phyloP scores from a whole-genome alignment of 2,888 invertebrate species.

The Tanytarsus gracilentus region DNA sequence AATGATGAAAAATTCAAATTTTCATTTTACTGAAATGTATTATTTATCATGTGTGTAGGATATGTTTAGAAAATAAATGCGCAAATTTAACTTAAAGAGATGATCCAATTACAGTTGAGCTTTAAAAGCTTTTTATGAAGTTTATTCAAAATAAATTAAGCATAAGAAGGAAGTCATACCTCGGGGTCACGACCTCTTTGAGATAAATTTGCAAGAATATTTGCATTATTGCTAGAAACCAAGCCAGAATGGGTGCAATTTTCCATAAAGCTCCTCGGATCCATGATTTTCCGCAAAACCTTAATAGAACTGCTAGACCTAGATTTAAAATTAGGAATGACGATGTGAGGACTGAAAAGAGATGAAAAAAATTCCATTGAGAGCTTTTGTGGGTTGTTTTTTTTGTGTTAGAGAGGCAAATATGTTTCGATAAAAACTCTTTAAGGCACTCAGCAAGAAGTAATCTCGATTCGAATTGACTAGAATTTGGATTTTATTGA shows the following conservation, averaged over 20 bases:
- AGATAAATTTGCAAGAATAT: slow-evolving; percentile 53
- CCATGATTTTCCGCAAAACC: slow-evolving; percentile 37
- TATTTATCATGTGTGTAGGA: too few relatives aligned
- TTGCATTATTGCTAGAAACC: slow-evolving; percentile 53
- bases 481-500: too few relatives aligned
- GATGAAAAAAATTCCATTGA: slow-evolving; percentile 31
- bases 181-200: slow-evolving; percentile 45
- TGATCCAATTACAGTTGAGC: too few relatives aligned
- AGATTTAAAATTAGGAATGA: slow-evolving; percentile 41
- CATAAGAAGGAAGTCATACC: slow-evolving; percentile 34
- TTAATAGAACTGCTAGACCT: slow-evolving; percentile 34
- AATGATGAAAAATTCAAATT: too few relatives aligned
- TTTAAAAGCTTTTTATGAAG: too few relatives aligned
- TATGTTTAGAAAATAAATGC: neutral
- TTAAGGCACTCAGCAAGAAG: too few relatives aligned
- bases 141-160: neutral
- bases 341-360: slow-evolving; percentile 39
- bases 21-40: neutral
- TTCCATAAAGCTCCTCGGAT: slow-evolving; percentile 42
- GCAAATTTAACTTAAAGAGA: too few relatives aligned
- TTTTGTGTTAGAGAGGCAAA: too few relatives aligned
- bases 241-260: slow-evolving; percentile 51
- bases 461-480: too few relatives aligned
- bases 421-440: too few relatives aligned
- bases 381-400: too few relatives aligned